A percentile compares a stretch with the other conserved stretches of the same genome.
Conservation (phyloP, 1,140 invertebrate genomes). For the Atta cephalotes region DNA sequence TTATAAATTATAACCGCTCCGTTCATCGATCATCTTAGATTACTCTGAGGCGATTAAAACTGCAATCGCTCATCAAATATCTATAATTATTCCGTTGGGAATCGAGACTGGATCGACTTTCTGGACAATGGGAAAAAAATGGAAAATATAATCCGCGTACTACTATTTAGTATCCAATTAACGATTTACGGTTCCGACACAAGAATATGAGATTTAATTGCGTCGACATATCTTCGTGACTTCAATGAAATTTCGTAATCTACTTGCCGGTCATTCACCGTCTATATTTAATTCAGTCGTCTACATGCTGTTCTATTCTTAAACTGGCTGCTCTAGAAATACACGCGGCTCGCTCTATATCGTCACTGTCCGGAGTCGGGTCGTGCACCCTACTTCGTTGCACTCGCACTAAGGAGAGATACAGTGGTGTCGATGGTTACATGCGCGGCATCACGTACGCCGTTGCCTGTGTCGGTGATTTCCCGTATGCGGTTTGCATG, state of each 20-base stretch:
- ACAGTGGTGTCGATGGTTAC: conserved; percentile 11
- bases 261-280: conserved; percentile 80
- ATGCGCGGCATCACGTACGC: background rate
- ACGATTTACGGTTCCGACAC: background rate
- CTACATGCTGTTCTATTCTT: conserved; percentile 82
- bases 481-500: background rate
- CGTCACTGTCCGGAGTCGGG: conserved; percentile 56
- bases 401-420: conserved; percentile 59
- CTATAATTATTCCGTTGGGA: conserved; percentile 9
- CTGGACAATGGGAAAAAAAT: background rate
- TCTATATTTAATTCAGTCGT: conserved; percentile 83
- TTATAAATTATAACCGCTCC: background rate
- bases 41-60: conserved; percentile 3
- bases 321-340: conserved; percentile 82
- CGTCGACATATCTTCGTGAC: conserved; percentile 55
- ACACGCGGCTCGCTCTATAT: conserved; percentile 71
- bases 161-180: background rate
- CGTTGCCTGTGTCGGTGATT: background rate
- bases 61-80: background rate
- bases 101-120: background rate
- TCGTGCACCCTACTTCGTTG: conserved; percentile 72
- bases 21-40: background rate
- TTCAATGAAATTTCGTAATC: conserved; percentile 79
- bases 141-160: background rate
- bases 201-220: background rate